A percentile compares a stretch with the other conserved stretches of the same genome.
Evolutionary conservation across 1,140 invertebrate species (phyloP).

Genomic region (Bilobella aurantiaca): DNA sequence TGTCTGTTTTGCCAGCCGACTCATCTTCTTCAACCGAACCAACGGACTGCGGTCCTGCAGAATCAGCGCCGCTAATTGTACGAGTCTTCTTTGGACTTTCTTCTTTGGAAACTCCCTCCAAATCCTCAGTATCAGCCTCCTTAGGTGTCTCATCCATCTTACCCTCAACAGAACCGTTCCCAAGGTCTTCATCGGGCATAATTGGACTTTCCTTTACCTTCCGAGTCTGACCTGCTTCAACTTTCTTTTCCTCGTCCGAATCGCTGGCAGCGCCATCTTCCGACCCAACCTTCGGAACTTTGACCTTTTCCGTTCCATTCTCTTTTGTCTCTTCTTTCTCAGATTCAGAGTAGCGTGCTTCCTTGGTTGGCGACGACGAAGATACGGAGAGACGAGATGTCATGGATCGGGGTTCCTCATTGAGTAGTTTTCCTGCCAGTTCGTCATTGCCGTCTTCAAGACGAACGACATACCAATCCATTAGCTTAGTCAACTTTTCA

Average conservation of each 20-base stretch:
- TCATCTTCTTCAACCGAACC: slow-evolving; percentile 40
- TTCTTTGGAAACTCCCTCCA: slow-evolving; percentile 13
- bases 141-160: slow-evolving; percentile 25
- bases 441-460: slow-evolving; percentile 91
- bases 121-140: slow-evolving; percentile 24
- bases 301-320: slow-evolving; percentile 25
- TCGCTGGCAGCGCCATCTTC: slow-evolving; percentile 19
- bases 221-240: no score
- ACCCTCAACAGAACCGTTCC: no score
- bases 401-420: slow-evolving; percentile 21
- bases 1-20: slow-evolving; percentile 17
- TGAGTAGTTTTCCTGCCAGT: slow-evolving; percentile 48
- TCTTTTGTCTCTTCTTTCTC: slow-evolving; percentile 34
- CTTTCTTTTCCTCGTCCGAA: slow-evolving; percentile 39
- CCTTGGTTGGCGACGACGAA: slow-evolving; percentile 31
- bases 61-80: slow-evolving; percentile 36
- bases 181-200: no score
- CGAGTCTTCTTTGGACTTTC: slow-evolving; percentile 37
- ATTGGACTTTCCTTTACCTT: no score
- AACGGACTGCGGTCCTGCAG: slow-evolving; percentile 30
- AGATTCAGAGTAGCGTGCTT: neutral
- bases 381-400: slow-evolving; percentile 9
- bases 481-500: slow-evolving; percentile 70
- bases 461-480: slow-evolving; percentile 94
- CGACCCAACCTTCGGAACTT: slow-evolving; percentile 29